Percentiles rank a stretch among this genome's conserved stretches.
These are phyloP conservation scores for Panopea generosa DNA, from an alignment of 2,888 invertebrate species.

Conservation along the genomic window DNA sequence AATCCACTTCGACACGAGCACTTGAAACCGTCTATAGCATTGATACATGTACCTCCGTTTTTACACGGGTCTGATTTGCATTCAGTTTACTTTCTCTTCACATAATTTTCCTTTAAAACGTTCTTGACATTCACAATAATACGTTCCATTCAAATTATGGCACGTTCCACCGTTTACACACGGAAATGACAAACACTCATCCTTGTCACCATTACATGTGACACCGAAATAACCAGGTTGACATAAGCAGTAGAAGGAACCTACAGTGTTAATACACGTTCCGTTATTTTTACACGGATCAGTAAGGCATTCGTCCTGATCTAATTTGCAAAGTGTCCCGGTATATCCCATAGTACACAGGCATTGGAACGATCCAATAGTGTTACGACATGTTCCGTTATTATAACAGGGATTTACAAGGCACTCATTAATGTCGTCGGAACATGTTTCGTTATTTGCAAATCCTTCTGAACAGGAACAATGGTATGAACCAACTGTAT, in stretches of 20 bases:
- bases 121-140: constrained; percentile 30
- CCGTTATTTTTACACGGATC: constrained; percentile 24
- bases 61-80: too few species aligned
- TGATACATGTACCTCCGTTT: too few species aligned
- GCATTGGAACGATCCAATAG: constrained; percentile 9
- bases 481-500: constrained; percentile 15
- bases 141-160: constrained; percentile 34
- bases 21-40: too few species aligned
- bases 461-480: constrained; percentile 41
- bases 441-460: constrained; percentile 50
- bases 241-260: constrained; percentile 20
- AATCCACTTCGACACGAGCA: too few species aligned
- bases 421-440: constrained; percentile 62
- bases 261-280: constrained; percentile 17
- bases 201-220: constrained; percentile 27
- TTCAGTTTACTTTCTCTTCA: too few species aligned
- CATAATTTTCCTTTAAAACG: too few species aligned
- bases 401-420: constrained; percentile 53
- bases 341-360: neutral
- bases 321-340: constrained; percentile 6
- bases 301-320: constrained; percentile 30
- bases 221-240: constrained; percentile 10
- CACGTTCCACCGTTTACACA: constrained; percentile 64
- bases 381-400: constrained; percentile 42
- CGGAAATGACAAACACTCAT: constrained; percentile 24